Evolutionary conservation across 2,888 invertebrate species (phyloP).

Genomic region (Cheilosia grossa): DNA sequence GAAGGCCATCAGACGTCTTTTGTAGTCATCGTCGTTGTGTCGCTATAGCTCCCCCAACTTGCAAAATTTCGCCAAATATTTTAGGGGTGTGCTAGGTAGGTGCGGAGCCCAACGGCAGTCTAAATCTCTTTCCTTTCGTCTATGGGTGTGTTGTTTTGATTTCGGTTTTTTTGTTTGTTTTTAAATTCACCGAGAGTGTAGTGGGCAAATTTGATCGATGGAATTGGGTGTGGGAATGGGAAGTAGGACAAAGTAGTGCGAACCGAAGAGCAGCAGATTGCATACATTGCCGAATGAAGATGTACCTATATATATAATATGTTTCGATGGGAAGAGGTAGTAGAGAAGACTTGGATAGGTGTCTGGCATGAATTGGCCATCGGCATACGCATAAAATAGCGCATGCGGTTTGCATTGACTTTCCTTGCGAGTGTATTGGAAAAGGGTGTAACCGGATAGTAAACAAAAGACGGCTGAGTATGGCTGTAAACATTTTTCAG

Average conservation of each 20-base stretch:
- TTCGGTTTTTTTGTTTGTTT: conserved; percentile 9
- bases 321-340: too few relatives aligned
- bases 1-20: conserved; percentile 60
- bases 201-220: conserved; percentile 32
- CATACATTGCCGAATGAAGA: conserved; percentile 38
- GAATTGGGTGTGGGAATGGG: conserved; percentile 46
- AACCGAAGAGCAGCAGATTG: not conserved
- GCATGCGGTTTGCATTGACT: conserved; percentile 31
- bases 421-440: conserved; percentile 14
- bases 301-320: not conserved
- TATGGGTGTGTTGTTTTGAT: conserved; percentile 29
- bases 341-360: not conserved
- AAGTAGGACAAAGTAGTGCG: conserved; percentile 33
- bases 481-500: too few relatives aligned
- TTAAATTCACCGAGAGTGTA: conserved; percentile 17
- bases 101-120: conserved; percentile 23
- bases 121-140: conserved; percentile 21
- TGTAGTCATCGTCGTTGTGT: conserved; percentile 8
- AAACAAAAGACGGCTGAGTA: too few relatives aligned
- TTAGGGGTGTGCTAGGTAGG: not conserved
- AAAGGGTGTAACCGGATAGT: conserved; percentile 40
- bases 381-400: conserved; percentile 6
- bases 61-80: conserved; percentile 11
- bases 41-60: conserved; percentile 19
- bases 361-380: not conserved